Percentiles rank a stretch among this genome's conserved stretches.
Conservation (phyloP, 2,888 invertebrate species). For the Rhogogaster chlorosoma region DNA sequence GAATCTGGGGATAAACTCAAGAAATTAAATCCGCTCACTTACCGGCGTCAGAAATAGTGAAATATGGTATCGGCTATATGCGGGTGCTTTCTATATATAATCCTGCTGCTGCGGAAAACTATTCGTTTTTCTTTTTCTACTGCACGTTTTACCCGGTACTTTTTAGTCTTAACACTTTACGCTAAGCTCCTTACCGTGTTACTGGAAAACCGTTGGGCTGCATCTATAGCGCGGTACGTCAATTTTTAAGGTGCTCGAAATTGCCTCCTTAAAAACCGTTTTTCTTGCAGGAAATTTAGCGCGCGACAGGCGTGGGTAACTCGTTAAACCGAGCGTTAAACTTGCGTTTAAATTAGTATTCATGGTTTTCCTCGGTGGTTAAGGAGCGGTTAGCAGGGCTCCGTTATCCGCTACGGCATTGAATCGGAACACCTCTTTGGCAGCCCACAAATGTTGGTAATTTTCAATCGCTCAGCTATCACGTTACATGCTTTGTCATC, state of each 20-base stretch:
- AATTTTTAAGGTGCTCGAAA: slow-evolving; percentile 33
- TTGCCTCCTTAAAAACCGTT: slow-evolving; percentile 40
- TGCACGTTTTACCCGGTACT: background rate
- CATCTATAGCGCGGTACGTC: slow-evolving; percentile 9
- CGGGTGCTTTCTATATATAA: slow-evolving; percentile 5
- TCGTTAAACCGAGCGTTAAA: slow-evolving; percentile 51
- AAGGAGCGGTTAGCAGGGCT: slow-evolving; percentile 35
- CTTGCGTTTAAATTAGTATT: slow-evolving; percentile 49
- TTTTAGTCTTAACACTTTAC: slow-evolving; percentile 39
- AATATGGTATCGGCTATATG: slow-evolving; percentile 12
- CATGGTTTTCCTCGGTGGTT: slow-evolving; percentile 44
- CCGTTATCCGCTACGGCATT: slow-evolving; percentile 8
- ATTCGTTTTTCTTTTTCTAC: background rate
- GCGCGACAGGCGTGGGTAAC: slow-evolving; percentile 43
- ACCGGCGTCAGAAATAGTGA: slow-evolving; percentile 42
- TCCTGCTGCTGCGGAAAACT: background rate
- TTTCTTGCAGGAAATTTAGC: slow-evolving; percentile 37
- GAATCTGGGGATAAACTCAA: slow-evolving; percentile 40
- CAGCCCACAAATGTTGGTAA: slow-evolving; percentile 28
- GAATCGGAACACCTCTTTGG: slow-evolving; percentile 42
- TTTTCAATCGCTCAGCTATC: slow-evolving; percentile 30
- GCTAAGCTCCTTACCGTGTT: slow-evolving; percentile 39
- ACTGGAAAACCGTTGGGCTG: slow-evolving; percentile 14
- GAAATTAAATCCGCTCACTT: slow-evolving; percentile 46
- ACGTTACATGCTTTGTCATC: background rate